Conservation (phyloP, 2,888 invertebrate genomes). For the Zhuqinia jingwanae region DNA sequence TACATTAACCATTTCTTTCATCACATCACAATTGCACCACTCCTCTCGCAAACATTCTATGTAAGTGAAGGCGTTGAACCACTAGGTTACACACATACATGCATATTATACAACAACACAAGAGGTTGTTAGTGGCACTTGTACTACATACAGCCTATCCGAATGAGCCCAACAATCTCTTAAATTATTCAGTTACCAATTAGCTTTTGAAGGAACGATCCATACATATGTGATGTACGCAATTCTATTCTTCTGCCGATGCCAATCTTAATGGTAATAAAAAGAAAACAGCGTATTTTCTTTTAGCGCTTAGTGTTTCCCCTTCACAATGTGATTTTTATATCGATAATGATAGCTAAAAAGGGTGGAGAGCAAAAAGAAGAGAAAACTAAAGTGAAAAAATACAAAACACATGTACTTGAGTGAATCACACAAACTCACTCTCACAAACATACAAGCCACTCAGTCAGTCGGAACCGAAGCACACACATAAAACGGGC, state of each 20-base stretch:
- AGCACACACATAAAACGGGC: not conserved
- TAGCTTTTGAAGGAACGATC: slow-evolving; percentile 62
- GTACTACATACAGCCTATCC: too few species aligned
- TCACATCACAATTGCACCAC: slow-evolving; percentile 9
- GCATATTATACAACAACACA: not conserved
- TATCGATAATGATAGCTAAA: slow-evolving; percentile 54
- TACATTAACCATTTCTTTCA: slow-evolving; percentile 34
- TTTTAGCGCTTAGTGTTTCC: slow-evolving; percentile 2
- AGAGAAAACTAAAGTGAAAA: slow-evolving; percentile 50
- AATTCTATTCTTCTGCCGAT: slow-evolving; percentile 30
- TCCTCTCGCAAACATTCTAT: slow-evolving; percentile 7
- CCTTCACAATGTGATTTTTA: slow-evolving; percentile 9
- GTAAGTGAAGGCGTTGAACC: not conserved
- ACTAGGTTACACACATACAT: not conserved
- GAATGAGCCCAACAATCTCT: slow-evolving; percentile 34
- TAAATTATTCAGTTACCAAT: slow-evolving; percentile 66
- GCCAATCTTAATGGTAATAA: slow-evolving; percentile 20
- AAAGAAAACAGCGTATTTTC: slow-evolving; percentile 30
- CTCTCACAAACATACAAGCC: slow-evolving; percentile 31
- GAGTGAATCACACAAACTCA: slow-evolving; percentile 60
- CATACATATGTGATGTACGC: slow-evolving; percentile 19
- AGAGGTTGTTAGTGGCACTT: not conserved
- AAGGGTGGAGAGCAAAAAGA: slow-evolving; percentile 56
- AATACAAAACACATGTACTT: too few species aligned
- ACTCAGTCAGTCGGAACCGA: slow-evolving; percentile 30